Evolutionary conservation across 2,888 invertebrate species (phyloP), one percentile per base, ranked within the genome.

Genomic region (Dryadula phaetusa): DNA sequence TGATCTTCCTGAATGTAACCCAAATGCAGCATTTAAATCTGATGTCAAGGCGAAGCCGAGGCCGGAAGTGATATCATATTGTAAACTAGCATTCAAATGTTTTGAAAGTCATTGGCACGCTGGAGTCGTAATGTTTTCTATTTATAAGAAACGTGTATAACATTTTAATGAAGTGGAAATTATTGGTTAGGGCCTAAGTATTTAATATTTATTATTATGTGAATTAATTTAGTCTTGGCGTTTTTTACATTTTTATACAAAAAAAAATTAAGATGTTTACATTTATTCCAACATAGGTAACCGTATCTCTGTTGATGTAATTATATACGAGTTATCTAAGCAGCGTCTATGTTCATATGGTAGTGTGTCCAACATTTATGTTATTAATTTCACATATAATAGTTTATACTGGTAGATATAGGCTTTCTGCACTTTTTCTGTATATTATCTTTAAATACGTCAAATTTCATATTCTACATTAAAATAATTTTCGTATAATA

Each of bases 61-160:
- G 40, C 25, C 70, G 70, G 70, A 70, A 70, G 70, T 70, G 70
- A 67, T 67, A 16, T 53, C 46, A 62, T 46, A 54, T 28, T 53
- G 53, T 66, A 54, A 65, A 65, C 66, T 46, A 62, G 62, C 62
- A 65, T 69, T 66, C 63, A 64, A 54, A 70, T 52, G 67, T 65
- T 68, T 72, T 64, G 61, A 65, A 56, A 70, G 66, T 67, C 68
- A 70, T 72, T 70, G 70, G 67, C 66, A 70, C 47, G 61, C 65
- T 49, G 60, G 42, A 62, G 60, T 64, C 66, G 66, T 72, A 65
- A 69, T 56, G 25, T 66, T 37, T 44, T 53, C 62, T 70, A 67
- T 70, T 70, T 67, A 67, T 67, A 70, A 28, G 6, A 25, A 42
- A 1, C n/a, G 10, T 25, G n/a, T n/a, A 12, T 60, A 10, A 20